Evolutionary conservation across 2,113 vertebrate species (phyloP).

Genomic region (Chaetops frenatus): DNA sequence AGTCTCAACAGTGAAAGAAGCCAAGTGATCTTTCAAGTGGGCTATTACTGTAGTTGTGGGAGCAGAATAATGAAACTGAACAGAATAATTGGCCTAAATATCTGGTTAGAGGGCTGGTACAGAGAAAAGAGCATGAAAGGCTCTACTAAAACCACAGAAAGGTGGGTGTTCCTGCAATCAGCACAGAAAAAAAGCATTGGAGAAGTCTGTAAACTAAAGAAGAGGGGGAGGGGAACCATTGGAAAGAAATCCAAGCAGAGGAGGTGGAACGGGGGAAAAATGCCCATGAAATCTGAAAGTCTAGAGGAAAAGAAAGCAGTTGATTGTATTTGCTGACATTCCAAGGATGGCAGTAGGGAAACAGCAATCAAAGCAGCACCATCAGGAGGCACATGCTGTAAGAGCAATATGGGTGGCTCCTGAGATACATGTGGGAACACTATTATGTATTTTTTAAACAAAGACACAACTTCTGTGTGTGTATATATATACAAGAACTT

Average conservation of each 20-base stretch:
- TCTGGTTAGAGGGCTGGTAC: constrained; percentile 33
- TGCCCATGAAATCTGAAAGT: neutral
- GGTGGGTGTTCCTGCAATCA: constrained; percentile 60
- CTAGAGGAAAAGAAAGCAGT: neutral
- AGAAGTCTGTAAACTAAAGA: constrained; percentile 35
- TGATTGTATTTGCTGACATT: constrained; percentile 32
- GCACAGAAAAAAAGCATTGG: neutral
- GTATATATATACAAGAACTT: neutral
- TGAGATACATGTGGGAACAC: neutral
- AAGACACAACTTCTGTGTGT: neutral
- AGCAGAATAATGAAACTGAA: constrained; percentile 64
- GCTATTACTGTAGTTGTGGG: constrained; percentile 39
- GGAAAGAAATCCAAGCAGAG: constrained; percentile 30
- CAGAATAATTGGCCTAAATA: constrained; percentile 57
- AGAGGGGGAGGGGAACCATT: neutral
- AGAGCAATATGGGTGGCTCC: neutral
- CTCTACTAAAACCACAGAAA: constrained; percentile 34
- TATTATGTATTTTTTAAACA: neutral
- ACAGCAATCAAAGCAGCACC: neutral
- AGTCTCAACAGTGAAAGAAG: constrained; percentile 34
- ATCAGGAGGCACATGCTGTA: neutral
- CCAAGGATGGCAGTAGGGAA: neutral
- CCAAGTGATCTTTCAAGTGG: constrained; percentile 59
- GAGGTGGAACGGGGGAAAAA: neutral
- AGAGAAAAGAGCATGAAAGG: constrained; percentile 45